A percentile compares a stretch with the other conserved stretches of the same genome.
Evolutionary conservation across 2,797 vertebrate genomes (phyloP).

Genomic region (Rhadinocentrus ornatus): DNA sequence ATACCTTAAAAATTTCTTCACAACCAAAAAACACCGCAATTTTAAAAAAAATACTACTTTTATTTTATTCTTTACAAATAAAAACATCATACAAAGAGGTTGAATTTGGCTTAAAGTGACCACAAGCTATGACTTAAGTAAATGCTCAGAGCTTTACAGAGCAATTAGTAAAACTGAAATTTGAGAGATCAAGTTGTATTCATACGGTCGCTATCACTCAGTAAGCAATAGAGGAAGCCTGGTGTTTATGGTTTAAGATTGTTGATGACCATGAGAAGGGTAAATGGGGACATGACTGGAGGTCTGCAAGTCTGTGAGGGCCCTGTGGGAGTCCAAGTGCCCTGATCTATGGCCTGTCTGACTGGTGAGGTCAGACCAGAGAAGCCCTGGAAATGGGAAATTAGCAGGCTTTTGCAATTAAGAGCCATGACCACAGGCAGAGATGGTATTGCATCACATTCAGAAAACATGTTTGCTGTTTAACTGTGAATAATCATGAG

Average conservation of each 20-base stretch:
- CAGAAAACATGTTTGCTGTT: conserved; percentile 33
- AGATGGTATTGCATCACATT: conserved; percentile 46
- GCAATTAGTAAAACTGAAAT: conserved; percentile 45
- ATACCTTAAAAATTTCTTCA: conserved; percentile 26
- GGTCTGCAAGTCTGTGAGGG: conserved; percentile 83
- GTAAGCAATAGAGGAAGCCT: conserved; percentile 83
- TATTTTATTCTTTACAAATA: conserved; percentile 13
- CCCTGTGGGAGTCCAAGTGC: conserved; percentile 75
- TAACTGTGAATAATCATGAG: conserved; percentile 30
- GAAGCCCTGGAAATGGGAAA: conserved; percentile 90
- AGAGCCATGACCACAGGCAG: conserved; percentile 75
- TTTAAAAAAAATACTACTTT: conserved; percentile 14
- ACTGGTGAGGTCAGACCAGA: conserved; percentile 85
- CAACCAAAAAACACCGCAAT: conserved; percentile 61
- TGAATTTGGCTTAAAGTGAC: conserved; percentile 24
- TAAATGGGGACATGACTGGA: conserved; percentile 85
- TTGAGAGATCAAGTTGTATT: conserved; percentile 43
- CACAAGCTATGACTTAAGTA: conserved; percentile 2
- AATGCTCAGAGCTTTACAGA: conserved; percentile 15
- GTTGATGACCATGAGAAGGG: conserved; percentile 86
- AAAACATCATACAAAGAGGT: conserved; percentile 9
- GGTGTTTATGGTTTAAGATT: conserved; percentile 91
- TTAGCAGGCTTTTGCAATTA: conserved; percentile 91
- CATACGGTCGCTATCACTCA: conserved; percentile 64
- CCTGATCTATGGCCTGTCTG: conserved; percentile 78